These are phyloP conservation scores for Ernsta delagoae DNA, from an alignment of 2,888 invertebrate species.

Conservation along the genomic window DNA sequence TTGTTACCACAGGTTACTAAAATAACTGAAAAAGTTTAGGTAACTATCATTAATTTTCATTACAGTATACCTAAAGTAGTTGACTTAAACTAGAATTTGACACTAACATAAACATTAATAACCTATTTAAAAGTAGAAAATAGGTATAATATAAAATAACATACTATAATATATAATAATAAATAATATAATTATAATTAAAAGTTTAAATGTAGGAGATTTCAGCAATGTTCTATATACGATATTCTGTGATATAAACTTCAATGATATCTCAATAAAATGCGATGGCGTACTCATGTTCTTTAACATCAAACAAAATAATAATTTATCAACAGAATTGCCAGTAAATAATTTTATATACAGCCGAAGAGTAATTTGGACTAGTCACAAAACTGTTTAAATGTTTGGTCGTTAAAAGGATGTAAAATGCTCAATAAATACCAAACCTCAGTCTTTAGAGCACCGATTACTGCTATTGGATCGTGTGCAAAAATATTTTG, in stretches of 20 bases:
- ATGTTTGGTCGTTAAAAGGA: slow-evolving; percentile 37
- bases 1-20: too few relatives aligned
- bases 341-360: slow-evolving; percentile 2
- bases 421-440: slow-evolving; percentile 35
- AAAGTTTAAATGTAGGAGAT: too few relatives aligned
- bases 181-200: too few relatives aligned
- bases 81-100: too few relatives aligned
- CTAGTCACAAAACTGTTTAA: slow-evolving; percentile 30
- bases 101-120: too few relatives aligned
- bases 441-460: slow-evolving; percentile 33
- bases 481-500: slow-evolving; percentile 39
- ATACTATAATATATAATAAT: too few relatives aligned
- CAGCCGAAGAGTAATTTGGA: slow-evolving; percentile 21
- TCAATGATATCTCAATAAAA: not conserved
- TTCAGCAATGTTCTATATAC: too few relatives aligned
- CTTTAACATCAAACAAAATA: not conserved
- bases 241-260: not conserved
- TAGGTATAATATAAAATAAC: too few relatives aligned
- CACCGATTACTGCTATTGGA: slow-evolving; percentile 31
- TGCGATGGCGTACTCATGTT: not conserved
- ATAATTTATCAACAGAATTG: not conserved
- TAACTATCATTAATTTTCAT: too few relatives aligned
- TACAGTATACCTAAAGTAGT: too few relatives aligned
- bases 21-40: too few relatives aligned
- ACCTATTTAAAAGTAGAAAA: too few relatives aligned